Base-by-base conservation (phyloP, 1,140 invertebrate species). In the Dendroctonus valens region DNA sequence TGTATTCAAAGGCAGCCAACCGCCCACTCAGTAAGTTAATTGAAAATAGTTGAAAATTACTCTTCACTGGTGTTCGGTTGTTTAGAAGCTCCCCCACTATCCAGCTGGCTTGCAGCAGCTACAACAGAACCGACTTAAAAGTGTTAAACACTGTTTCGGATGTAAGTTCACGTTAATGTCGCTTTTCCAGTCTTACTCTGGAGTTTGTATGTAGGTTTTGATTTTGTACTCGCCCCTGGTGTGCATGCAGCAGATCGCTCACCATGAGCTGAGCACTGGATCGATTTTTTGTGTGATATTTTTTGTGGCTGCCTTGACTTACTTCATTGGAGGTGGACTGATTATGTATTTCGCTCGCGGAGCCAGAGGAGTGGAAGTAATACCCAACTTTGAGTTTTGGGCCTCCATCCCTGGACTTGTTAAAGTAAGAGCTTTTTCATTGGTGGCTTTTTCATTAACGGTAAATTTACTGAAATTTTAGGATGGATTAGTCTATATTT, bases 361-460 rank as follows among this genome's bases (percentile, higher is more conserved):
- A 14, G 84, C 84, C 7, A 79, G 81, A 8, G 83, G 84, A 5
- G 65, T 81, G 12, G 84, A 85, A 76, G 78, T 84, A 40, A 80
- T 85, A 68, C 84, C 84, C 3, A 84, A 85, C 74, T 71, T 83
- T 55, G 79, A 76, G 64, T 85, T 85, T 73, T 85, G 84, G 84
- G 76, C 72, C 40, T 81, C 82, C 58, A 70, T 84, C 44, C 83
- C 83, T 14, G 77, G 77, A 72, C 77, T 84, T 69, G 78, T 84
- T n/a, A 82, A 77, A 74, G 84, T 84, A 76, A 75, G 44, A 65
- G 38, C 60, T 41, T 44, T 15, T 54, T 62, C 38, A 53, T 46
- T 46, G 8, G 8, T 52, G 15, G 26, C 11, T 46, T 55, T 26
- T 3, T 26, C 26, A 3, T 26, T 26, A 7, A 49, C 11, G 7